Base-by-base conservation (phyloP, 2,113 vertebrate species). In the Rhinoderma darwinii region DNA sequence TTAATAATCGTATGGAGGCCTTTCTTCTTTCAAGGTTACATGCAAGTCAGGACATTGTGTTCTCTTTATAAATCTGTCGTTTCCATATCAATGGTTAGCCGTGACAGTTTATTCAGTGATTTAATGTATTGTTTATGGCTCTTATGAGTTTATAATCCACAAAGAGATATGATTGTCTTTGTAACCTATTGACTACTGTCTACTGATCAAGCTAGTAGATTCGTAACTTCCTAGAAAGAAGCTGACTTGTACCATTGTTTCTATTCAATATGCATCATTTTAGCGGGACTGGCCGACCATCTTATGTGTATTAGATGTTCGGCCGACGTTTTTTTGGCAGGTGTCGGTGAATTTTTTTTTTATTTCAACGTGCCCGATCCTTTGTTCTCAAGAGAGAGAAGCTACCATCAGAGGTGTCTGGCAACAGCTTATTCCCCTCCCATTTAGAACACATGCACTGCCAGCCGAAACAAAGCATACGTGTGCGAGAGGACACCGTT, bases 11-110 rank as follows among this genome's bases (percentile, higher is more conserved):
- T 73, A 73, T 59, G n/a, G 30, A 79, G 41, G 4, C 32, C 63
- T 56, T 27, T n/a, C 18, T 56, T 41, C 61, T 61, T 54, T 82
- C 66, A 82, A 87, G 85, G 85, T 87, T 74, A 81, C 35, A 7
- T 81, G n/a, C 50, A 44, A 74, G 66, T 87, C 51, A 86, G 63
- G 50, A 82, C 63, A 74, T 27, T 25, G 39, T 73, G 63, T 80
- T 81, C 77, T 81, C 63, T 80, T 37, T 30, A 54, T 30, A 86
- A 61, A 50, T 50, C 5, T 44, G 37, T 37, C 0, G 56, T 77
- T 37, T 77, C 15, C 18, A 27, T 27, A 44, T 63, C 79, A 66
- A 66, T 44, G 79, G 59, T n/a, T 63, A 39, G 76, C 18, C 7
- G 35, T 63, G 56, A 43, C 35, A 81, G 37, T 41, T 59, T 39